Evolutionary conservation across 2,797 vertebrate genomes (phyloP), one percentile per base, ranked within the genome.

Genomic region (Diplodus sargus): DNA sequence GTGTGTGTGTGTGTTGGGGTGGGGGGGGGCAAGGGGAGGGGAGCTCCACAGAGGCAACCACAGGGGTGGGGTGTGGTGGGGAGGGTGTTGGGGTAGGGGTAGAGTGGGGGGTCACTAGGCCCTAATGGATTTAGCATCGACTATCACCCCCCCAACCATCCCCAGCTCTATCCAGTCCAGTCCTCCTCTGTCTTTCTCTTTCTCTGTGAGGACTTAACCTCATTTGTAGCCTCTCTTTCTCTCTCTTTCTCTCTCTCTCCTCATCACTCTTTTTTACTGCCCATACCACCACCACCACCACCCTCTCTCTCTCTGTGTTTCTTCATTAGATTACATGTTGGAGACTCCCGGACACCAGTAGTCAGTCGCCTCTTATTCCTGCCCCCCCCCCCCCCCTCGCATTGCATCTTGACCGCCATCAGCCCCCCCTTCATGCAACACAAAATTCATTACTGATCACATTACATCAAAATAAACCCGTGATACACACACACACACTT

Each of bases 361-460:
- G 97, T 97, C 96, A 97, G 97, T 97, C 95, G 96, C 96, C 96
- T 96, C 97, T 96, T 96, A 95, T 96, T 96, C 96, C 96, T 95
- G 95, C 95, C 67, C 68, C 59, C 60, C 78, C 96, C 57, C 53
- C 93, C 4, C 22, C 18, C 96, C 95, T 96, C 13, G 22, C 61
- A 79, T 96, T 95, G 93, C 96, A 95, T 96, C 95, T 65, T 15
- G 5, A 70, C 60, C 13, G 2, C 20, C 66, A 58, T 95, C 76
- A 76, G 20, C 83, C 47, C 12, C 67, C 83, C 73, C 91, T 96
- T 98, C 98, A 99, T 98, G 97, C 97, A 98, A 98, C 97, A 95
- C 97, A 97, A 99, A 99, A 98, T 99, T 99, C 97, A 98, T 99
- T 98, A 98, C 96, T 97, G 97, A 98, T 99, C 97, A 97, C 96